Conservation (phyloP, 2,797 vertebrate genomes). For the Enteromius anoplus region DNA sequence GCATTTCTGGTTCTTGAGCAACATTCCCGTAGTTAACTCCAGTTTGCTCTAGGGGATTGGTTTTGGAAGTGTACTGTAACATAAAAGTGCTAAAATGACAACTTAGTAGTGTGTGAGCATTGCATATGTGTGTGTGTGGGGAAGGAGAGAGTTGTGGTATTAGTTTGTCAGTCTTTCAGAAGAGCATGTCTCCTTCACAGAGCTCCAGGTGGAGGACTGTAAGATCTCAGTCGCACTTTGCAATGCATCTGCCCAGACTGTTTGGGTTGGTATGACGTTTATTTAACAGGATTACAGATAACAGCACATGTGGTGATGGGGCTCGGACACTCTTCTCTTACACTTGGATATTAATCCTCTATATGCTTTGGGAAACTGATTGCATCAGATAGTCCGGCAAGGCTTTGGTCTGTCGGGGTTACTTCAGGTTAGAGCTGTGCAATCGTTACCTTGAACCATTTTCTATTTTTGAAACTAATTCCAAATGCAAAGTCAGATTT, state of each 20-base stretch:
- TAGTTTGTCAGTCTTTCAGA: conserved; percentile 35
- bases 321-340: conserved; percentile 47
- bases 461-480: conserved; percentile 45
- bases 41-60: conserved; percentile 4
- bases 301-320: conserved; percentile 47
- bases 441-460: conserved; percentile 55
- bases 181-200: conserved; percentile 33
- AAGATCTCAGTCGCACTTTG: conserved; percentile 35
- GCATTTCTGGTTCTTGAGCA: conserved; percentile 18
- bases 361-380: conserved; percentile 47
- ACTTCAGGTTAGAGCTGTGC: conserved; percentile 49
- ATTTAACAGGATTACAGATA: conserved; percentile 57
- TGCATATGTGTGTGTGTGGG: conserved; percentile 2
- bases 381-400: conserved; percentile 30
- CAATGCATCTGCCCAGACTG: conserved; percentile 35
- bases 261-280: conserved; percentile 32
- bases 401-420: conserved; percentile 44
- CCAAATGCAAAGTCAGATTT: conserved; percentile 46
- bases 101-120: neutral
- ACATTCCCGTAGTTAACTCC: neutral
- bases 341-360: conserved; percentile 56
- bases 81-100: conserved; percentile 21
- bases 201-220: conserved; percentile 30
- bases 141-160: conserved; percentile 3
- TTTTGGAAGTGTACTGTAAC: conserved; percentile 16